Evolutionary conservation across 2,888 invertebrate genomes (phyloP).

Genomic region (Agrilus mali): DNA sequence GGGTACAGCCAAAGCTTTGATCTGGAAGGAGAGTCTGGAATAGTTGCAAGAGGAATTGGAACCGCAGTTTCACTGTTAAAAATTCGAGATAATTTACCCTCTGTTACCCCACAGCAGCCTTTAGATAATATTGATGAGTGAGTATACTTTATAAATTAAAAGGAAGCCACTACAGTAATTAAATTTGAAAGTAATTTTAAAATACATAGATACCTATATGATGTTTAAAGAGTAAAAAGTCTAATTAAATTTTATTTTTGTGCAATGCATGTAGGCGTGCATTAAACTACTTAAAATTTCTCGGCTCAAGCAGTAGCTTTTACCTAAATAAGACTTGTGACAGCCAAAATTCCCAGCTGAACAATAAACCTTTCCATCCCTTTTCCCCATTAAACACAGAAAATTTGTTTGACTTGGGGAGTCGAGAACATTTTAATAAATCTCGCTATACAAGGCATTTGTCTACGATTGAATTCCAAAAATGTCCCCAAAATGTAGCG

Average conservation of each 20-base stretch:
- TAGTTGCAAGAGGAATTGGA: conserved; percentile 91
- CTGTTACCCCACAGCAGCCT: conserved; percentile 4
- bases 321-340: conserved; percentile 23
- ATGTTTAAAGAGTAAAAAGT: background rate
- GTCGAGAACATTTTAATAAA: conserved; percentile 1
- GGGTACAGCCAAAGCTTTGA: conserved; percentile 94
- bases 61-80: conserved; percentile 68
- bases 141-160: conserved; percentile 28
- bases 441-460: too few relatives aligned
- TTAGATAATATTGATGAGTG: conserved; percentile 41
- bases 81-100: conserved; percentile 34
- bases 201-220: background rate
- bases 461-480: too few relatives aligned
- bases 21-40: conserved; percentile 92
- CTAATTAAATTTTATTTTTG: conserved; percentile 8
- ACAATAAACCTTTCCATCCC: background rate
- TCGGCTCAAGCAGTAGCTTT: conserved; percentile 30
- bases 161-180: background rate
- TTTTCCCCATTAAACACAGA: background rate
- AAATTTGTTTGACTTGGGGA: too few relatives aligned
- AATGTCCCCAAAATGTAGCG: too few relatives aligned
- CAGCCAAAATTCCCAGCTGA: conserved; percentile 1
- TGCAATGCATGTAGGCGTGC: conserved; percentile 25
- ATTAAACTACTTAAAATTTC: conserved; percentile 32
- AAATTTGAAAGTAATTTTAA: background rate